Conservation (phyloP, 2,113 vertebrate genomes). For the Mola mola region DNA sequence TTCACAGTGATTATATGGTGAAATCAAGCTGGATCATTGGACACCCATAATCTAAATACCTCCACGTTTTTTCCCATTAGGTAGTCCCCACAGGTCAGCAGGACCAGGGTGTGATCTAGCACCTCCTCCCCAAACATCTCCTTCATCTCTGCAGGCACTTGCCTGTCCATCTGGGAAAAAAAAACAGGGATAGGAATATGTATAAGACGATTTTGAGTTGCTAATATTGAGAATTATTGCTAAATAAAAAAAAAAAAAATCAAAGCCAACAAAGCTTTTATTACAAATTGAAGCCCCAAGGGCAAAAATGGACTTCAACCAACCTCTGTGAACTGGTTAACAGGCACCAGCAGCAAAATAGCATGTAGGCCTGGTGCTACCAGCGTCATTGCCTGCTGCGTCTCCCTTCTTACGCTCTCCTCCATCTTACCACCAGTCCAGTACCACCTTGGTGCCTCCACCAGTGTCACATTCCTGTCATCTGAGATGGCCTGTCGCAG, state of each 20-base stretch:
- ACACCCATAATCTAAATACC: constrained; percentile 52
- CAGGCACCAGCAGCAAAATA: constrained; percentile 79
- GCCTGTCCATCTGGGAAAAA: constrained; percentile 68
- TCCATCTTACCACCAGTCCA: constrained; percentile 76
- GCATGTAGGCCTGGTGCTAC: constrained; percentile 70
- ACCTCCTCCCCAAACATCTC: constrained; percentile 70
- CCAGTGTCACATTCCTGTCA: constrained; percentile 67
- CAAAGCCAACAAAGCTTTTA: too few species aligned
- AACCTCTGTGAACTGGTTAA: constrained; percentile 81
- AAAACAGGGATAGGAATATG: not conserved
- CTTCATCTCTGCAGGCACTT: constrained; percentile 71
- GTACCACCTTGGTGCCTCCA: constrained; percentile 83
- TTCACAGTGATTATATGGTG: too few species aligned
- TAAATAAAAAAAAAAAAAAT: too few species aligned
- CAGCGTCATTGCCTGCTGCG: constrained; percentile 54
- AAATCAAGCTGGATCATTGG: too few species aligned
- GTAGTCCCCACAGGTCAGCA: constrained; percentile 84
- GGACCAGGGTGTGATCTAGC: constrained; percentile 74
- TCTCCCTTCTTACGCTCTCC: constrained; percentile 66
- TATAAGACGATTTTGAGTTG: not conserved
- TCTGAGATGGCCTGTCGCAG: constrained; percentile 55
- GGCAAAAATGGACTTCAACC: too few species aligned
- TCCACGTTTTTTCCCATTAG: constrained; percentile 63
- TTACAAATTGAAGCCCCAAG: too few species aligned
- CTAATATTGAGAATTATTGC: not conserved